Base-by-base conservation (phyloP, 2,888 invertebrate species). In the Monochamus alternatus region DNA sequence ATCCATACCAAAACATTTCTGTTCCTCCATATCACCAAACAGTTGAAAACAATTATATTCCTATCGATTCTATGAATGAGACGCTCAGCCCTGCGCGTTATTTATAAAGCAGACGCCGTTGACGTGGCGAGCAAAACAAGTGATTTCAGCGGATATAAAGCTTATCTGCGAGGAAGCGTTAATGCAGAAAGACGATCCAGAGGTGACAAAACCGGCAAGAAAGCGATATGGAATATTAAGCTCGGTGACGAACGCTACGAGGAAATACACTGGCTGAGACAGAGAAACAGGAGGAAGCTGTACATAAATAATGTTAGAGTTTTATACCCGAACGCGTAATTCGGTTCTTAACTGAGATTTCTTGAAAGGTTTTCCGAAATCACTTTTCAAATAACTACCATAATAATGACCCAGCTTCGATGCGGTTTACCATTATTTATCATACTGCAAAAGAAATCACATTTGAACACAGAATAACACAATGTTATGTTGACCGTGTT, bases 211-310 rank as follows among this genome's bases (percentile, higher is more conserved):
- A 81, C 81, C 82, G 82, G 79, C 78, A 82, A 80, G 79, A 80
- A 81, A 80, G 78, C 83, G 82, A 83, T 83, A 82, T 81, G 83
- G 83, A 83, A 84, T 84, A 84, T 84, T 83, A 83, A 84, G 82
- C 81, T 81, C 75, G 78, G 80, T 82, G 83, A 83, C 82, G 81
- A 78, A 76, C 69, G 72, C 67, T 68, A 70, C 78, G 67, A 75
- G 78, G 79, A 81, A 80, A 82, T 80, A 80, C 81, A 79, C 77
- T 79, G 74, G 74, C 73, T 71, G 77, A 77, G 79, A 77, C 79
- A 73, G 71, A 75, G 71, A 68, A 69, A 71, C 78, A 77, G 73
- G 73, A 80, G 75, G 74, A 73, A 78, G 74, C 70, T 73, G 78
- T 75, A 78, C 75, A 80, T 80, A 80, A 80, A 80, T 80, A 80